Base-by-base conservation (phyloP, 2,113 vertebrate species). In the Promerops cafer region DNA sequence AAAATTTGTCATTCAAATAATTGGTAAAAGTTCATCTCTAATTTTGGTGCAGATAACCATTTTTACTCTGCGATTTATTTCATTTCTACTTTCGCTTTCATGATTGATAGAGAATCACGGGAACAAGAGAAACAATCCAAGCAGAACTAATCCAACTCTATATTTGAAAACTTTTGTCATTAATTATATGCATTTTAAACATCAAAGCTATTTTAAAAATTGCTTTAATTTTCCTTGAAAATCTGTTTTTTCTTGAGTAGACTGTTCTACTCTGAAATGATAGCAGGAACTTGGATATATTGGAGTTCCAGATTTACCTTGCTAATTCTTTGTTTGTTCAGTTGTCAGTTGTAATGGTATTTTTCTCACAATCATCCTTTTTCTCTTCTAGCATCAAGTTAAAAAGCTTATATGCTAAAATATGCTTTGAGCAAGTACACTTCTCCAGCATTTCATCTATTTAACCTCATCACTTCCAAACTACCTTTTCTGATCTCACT, bases 261-360 rank as follows among this genome's bases (percentile, higher is more conserved):
- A 53, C 72, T 75, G 23, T 72, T 89, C 57, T 87, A 30, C 45
- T 89, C 15, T 21, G 74, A 57, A 71, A 61, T 69, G 37, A 45
- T 64, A 68, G 37, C 53, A 26, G 66, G 68, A 84, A 54, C 37
- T 79, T 78, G 40, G 37, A 21, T 89, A 40, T 64, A 60, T 22
- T 13, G 6, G 57, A 89, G 61, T 45, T 91, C 61, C 87, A 82
- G 44, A 60, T 78, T 87, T 91, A 91, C 82, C 61, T 95, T 37
- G 8, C 61, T 91, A 87, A 90, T 87, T 92, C 68, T 92, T 83
- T 92, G 39, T 94, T 95, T 92, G n/a, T 84, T 96, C 81, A 72
- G n/a, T 89, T 93, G 49, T 87, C 65, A 87, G 21, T 69, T 94
- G 52, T 93, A 89, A 47, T 27, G 11, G 16, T 50, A 31, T 76